Conservation (phyloP, 2,113 vertebrate species). For the Polypterus senegalus region DNA sequence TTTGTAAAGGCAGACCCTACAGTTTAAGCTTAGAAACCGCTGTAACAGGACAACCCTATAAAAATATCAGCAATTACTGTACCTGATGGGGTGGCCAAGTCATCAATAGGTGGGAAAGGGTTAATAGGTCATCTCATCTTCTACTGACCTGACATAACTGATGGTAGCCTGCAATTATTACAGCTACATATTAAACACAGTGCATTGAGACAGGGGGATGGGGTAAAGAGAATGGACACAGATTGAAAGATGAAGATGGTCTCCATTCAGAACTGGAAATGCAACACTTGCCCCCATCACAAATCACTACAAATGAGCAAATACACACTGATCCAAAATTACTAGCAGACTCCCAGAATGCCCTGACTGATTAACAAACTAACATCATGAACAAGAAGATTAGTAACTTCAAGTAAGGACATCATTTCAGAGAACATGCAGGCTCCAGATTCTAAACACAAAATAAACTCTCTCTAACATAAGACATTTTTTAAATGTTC, state of each 20-base stretch:
- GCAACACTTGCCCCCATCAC: not conserved
- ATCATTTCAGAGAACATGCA: no score
- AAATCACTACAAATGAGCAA: not conserved
- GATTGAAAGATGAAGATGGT: not conserved
- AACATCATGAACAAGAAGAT: no score
- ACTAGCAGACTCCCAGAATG: no score
- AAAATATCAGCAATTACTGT: not conserved
- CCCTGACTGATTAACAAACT: no score
- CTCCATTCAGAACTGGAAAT: not conserved
- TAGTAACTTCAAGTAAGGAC: no score
- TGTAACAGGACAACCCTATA: not conserved
- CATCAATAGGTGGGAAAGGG: not conserved
- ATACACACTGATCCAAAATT: no score
- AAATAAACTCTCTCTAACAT: no score
- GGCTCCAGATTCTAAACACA: no score
- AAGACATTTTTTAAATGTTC: no score
- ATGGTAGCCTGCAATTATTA: not conserved
- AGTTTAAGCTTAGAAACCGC: not conserved
- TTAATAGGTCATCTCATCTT: conserved; percentile 1
- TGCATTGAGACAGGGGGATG: not conserved
- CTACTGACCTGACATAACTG: conserved; percentile 1
- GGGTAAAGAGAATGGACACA: not conserved
- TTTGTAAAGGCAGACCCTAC: not conserved
- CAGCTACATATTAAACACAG: conserved; percentile 1
- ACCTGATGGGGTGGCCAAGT: not conserved